Percentiles rank a stretch among this genome's conserved stretches.
phyloP scores from a whole-genome alignment of 2,113 vertebrate species.

The Osmerus mordax region DNA sequence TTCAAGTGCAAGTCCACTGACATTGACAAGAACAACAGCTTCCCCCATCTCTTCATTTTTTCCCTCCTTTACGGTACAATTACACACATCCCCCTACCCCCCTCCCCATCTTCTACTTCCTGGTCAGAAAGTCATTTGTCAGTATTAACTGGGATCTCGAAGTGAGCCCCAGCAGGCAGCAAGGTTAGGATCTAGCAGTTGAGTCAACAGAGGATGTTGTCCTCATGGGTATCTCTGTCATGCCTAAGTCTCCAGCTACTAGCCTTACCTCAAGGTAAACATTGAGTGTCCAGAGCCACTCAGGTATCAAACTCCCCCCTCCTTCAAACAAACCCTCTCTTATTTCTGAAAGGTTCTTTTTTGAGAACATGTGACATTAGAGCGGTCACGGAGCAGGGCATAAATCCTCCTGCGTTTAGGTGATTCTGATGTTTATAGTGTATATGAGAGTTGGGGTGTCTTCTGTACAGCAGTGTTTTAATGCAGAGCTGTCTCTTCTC shows the following conservation, averaged over 20 bases:
- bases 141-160: conserved; percentile 76
- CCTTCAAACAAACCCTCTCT: neutral
- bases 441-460: neutral
- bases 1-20: neutral
- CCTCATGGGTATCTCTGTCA: conserved; percentile 64
- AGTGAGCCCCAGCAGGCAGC: conserved; percentile 61
- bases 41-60: conserved; percentile 28
- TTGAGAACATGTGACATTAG: too few relatives aligned
- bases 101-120: conserved; percentile 50
- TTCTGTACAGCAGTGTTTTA: neutral
- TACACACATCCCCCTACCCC: conserved; percentile 43
- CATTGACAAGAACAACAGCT: neutral
- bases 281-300: conserved; percentile 31
- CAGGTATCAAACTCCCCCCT: neutral
- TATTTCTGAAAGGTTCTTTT: too few relatives aligned
- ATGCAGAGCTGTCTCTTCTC: neutral
- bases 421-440: too few relatives aligned
- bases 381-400: too few relatives aligned
- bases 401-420: too few relatives aligned
- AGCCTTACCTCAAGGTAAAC: conserved; percentile 61
- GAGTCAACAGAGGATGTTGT: conserved; percentile 68
- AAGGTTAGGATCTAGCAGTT: conserved; percentile 73
- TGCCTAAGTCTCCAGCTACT: conserved; percentile 49
- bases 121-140: conserved; percentile 76
- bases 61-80: conserved; percentile 42